Conservation (phyloP, 2,888 invertebrate species). For the Troilus luridus region DNA sequence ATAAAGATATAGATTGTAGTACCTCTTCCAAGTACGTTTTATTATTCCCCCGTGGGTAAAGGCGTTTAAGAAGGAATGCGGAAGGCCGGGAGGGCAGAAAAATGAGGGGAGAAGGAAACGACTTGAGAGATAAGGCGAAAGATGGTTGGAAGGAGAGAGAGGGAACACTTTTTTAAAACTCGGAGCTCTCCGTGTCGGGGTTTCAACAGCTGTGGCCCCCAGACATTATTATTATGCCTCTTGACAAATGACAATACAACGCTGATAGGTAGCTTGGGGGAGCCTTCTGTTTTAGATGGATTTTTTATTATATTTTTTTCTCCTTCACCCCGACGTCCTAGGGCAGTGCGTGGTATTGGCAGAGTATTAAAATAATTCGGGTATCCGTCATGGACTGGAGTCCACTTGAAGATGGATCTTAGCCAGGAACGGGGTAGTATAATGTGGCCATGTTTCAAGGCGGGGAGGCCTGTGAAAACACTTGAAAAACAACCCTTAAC, state of each 20-base stretch:
- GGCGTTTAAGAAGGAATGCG: constrained; percentile 16
- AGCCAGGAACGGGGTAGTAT: constrained; percentile 24
- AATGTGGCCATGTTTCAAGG: constrained; percentile 48
- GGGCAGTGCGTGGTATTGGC: constrained; percentile 25
- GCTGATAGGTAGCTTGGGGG: constrained; percentile 45
- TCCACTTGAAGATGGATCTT: constrained; percentile 26
- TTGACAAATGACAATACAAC: constrained; percentile 60
- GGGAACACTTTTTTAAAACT: constrained; percentile 59
- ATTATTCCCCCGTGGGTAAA: neutral
- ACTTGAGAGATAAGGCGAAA: constrained; percentile 54
- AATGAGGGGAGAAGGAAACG: constrained; percentile 11
- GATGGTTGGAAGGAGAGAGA: constrained; percentile 40
- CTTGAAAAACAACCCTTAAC: constrained; percentile 53
- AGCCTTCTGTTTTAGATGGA: constrained; percentile 45
- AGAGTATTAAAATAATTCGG: constrained; percentile 44
- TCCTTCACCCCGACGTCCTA: neutral
- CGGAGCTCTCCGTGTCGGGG: constrained; percentile 55
- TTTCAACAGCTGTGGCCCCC: constrained; percentile 56
- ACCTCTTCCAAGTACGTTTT: neutral
- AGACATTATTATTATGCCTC: constrained; percentile 51
- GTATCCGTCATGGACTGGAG: constrained; percentile 1
- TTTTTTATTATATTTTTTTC: constrained; percentile 40
- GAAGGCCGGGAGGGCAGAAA: constrained; percentile 2
- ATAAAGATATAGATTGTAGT: neutral
- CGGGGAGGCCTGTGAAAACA: constrained; percentile 16